A percentile compares a stretch with the other conserved stretches of the same genome.
These are phyloP conservation scores for Staurois parvus DNA, from an alignment of 2,797 vertebrate genomes.

Conservation along the genomic window DNA sequence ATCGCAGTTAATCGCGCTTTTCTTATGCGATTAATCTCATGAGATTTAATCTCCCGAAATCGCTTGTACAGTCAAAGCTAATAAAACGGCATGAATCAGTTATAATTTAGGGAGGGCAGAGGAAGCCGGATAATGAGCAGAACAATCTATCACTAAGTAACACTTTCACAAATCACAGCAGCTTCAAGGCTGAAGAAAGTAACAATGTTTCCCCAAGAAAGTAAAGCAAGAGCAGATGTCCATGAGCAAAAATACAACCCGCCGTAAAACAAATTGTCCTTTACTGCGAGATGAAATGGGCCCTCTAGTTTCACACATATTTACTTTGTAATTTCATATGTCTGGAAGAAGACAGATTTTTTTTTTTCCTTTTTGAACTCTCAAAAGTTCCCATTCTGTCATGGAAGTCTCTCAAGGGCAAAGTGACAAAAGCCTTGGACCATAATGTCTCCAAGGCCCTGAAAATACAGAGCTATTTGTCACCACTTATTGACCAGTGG, in stretches of 20 bases:
- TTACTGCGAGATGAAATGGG: not conserved
- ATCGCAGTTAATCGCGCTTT: constrained; percentile 6
- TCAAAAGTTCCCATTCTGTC: not conserved
- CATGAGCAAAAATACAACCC: not conserved
- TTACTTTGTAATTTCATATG: too few relatives aligned
- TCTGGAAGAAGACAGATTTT: not conserved
- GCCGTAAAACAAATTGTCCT: not conserved
- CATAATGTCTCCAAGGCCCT: not conserved
- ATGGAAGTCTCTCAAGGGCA: not conserved
- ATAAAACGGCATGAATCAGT: not conserved
- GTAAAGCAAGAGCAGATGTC: not conserved
- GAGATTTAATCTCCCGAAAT: constrained; percentile 2
- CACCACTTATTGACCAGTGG: not conserved
- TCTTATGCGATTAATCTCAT: constrained; percentile 1
- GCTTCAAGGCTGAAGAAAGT: constrained; percentile 16
- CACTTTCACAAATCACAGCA: not conserved
- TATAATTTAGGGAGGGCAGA: constrained; percentile 10
- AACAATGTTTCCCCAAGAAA: constrained; percentile 2
- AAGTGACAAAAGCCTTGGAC: not conserved
- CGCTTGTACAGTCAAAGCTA: not conserved
- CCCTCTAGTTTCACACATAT: not conserved
- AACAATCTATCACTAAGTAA: constrained; percentile 8
- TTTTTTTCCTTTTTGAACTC: not conserved
- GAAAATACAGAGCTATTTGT: not conserved
- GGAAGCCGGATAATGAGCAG: constrained; percentile 17